Percentiles rank a stretch among this genome's conserved stretches.
Conservation (phyloP, 1,140 invertebrate genomes). For the Bombus turneri region DNA sequence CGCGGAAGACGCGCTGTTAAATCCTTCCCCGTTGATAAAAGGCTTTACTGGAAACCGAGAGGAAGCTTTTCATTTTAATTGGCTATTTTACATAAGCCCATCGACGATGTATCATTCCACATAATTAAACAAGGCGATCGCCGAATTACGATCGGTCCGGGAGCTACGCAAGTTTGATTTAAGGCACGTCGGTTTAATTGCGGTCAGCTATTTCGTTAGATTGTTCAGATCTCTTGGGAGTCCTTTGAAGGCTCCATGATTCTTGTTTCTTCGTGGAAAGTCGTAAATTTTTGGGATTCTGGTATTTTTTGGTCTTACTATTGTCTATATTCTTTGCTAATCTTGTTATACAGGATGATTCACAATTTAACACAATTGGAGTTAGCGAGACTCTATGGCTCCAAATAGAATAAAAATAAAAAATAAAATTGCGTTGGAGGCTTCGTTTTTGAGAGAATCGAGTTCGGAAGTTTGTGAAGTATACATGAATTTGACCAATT, state of each 20-base stretch:
- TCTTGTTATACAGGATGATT: no score
- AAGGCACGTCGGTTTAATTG: slow-evolving; percentile 28
- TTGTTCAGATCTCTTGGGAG: neutral
- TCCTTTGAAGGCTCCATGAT: neutral
- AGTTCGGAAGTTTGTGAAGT: no score
- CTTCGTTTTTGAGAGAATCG: no score
- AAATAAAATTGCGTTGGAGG: no score
- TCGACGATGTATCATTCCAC: slow-evolving; percentile 36
- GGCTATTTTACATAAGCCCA: slow-evolving; percentile 46
- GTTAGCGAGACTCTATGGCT: no score
- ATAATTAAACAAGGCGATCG: slow-evolving; percentile 61
- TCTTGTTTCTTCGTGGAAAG: neutral
- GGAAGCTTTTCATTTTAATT: slow-evolving; percentile 60
- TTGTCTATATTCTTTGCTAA: no score
- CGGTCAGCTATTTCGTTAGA: slow-evolving; percentile 2
- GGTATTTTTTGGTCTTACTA: no score
- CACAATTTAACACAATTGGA: no score
- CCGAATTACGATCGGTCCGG: slow-evolving; percentile 35
- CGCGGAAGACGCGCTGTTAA: slow-evolving; percentile 5
- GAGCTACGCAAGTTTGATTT: slow-evolving; percentile 11
- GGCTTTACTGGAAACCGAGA: slow-evolving; percentile 38
- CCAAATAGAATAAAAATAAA: no score
- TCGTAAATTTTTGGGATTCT: neutral
- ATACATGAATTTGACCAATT: no score
- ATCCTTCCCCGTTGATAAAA: slow-evolving; percentile 14